A percentile compares a stretch with the other conserved stretches of the same genome.
These are phyloP conservation scores for Parnassius orleans DNA, from an alignment of 2,888 invertebrate species.

Conservation along the genomic window DNA sequence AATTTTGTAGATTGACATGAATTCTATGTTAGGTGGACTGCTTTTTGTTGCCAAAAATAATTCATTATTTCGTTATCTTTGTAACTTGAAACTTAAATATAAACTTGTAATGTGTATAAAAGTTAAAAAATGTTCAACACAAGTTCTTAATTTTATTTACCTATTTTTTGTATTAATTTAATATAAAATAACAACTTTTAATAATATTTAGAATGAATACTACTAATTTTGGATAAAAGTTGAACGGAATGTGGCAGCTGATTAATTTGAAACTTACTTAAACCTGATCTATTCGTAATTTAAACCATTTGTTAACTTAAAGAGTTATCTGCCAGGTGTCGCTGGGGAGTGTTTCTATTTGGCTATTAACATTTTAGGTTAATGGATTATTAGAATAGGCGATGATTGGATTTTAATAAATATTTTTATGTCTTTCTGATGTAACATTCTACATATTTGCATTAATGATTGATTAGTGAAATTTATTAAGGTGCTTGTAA, in stretches of 20 bases:
- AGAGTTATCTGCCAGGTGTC: constrained; percentile 25
- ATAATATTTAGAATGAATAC: not conserved
- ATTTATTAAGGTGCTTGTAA: no score
- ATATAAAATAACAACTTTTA: no score
- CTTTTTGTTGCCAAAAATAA: no score
- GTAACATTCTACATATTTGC: constrained; percentile 4
- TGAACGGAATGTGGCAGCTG: constrained; percentile 9
- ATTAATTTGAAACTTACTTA: constrained; percentile 13
- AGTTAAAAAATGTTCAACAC: no score
- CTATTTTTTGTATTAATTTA: no score
- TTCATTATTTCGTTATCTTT: no score
- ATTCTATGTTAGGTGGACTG: no score
- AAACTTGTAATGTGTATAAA: no score
- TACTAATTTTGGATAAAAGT: not conserved
- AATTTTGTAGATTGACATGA: no score
- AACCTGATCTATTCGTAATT: constrained; percentile 23
- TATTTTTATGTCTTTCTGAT: constrained; percentile 22
- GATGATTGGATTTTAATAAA: constrained; percentile 22
- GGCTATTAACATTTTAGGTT: constrained; percentile 24
- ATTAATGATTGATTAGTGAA: no score
- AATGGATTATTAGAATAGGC: constrained; percentile 23
- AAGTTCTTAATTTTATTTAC: no score
- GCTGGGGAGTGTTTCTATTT: constrained; percentile 14
- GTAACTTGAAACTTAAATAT: no score
- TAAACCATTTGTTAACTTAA: constrained; percentile 19